phyloP scores from a whole-genome alignment of 2,888 invertebrate genomes.

The Beris chalybata region DNA sequence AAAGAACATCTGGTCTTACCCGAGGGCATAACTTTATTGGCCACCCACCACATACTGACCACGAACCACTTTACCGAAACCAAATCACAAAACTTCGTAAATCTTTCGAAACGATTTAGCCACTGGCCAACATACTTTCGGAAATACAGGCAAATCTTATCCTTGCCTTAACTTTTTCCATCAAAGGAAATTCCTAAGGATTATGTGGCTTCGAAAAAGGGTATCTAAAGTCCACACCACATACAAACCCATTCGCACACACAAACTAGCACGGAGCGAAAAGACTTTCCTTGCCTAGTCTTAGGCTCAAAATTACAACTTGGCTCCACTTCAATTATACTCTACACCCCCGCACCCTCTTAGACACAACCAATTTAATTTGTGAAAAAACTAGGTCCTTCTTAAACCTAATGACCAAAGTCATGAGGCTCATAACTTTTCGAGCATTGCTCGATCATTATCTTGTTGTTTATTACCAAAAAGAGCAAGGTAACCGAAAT shows the following conservation, averaged over 20 bases:
- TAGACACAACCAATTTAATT: neutral
- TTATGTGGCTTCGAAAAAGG: constrained; percentile 10
- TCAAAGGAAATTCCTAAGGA: constrained; percentile 17
- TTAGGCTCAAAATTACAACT: neutral
- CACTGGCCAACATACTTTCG: too few species aligned
- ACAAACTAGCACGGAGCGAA: neutral
- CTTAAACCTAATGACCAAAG: too few species aligned
- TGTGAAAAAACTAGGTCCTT: neutral
- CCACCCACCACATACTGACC: too few species aligned
- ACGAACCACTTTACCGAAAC: too few species aligned
- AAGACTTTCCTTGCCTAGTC: neutral
- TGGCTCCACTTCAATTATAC: neutral
- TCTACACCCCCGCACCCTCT: neutral
- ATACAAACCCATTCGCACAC: neutral
- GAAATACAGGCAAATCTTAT: too few species aligned
- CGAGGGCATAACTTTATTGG: too few species aligned
- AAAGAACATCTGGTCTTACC: too few species aligned
- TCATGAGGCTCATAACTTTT: too few species aligned
- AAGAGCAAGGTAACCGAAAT: too few species aligned
- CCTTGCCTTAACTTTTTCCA: neutral
- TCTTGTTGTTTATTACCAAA: too few species aligned
- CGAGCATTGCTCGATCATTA: too few species aligned
- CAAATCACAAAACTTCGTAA: too few species aligned
- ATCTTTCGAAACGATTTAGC: constrained; percentile 1
- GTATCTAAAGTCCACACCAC: neutral